A percentile compares a stretch with the other conserved stretches of the same genome.
phyloP scores from a whole-genome alignment of 2,888 invertebrate species.

The Caenorhabditis drosophilae region DNA sequence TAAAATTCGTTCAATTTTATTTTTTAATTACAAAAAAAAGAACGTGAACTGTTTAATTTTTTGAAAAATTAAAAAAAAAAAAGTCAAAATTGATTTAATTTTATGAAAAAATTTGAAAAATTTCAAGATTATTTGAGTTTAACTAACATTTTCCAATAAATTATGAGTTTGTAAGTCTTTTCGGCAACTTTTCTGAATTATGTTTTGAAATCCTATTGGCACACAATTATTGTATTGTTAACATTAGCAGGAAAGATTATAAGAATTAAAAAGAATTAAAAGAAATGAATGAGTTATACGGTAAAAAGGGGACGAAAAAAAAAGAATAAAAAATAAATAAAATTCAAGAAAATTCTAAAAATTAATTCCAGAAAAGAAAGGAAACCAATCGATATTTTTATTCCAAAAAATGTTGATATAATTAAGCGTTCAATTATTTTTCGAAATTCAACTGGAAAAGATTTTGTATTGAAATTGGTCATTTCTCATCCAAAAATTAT shows the following conservation, averaged over 20 bases:
- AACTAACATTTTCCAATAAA: not conserved
- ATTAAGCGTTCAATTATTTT: conserved; percentile 31
- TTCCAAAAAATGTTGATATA: conserved; percentile 18
- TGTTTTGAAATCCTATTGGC: conserved; percentile 21
- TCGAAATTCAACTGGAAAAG: conserved; percentile 33
- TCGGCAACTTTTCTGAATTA: not conserved
- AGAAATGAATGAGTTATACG: conserved; percentile 33
- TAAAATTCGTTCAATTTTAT: no score
- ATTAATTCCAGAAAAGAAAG: no score
- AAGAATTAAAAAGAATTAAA: not conserved
- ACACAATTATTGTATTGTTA: conserved; percentile 30
- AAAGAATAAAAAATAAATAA: not conserved
- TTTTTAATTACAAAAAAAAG: no score
- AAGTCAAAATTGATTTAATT: not conserved
- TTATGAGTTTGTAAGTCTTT: not conserved
- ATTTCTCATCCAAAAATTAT: conserved; percentile 13
- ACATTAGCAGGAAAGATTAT: conserved; percentile 42
- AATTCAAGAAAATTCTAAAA: no score
- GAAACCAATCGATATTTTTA: conserved; percentile 31
- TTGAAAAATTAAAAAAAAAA: no score
- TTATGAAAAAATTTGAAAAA: not conserved
- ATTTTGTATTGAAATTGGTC: conserved; percentile 28
- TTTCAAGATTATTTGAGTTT: not conserved
- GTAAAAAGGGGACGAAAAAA: not conserved
- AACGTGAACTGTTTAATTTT: no score